Percentiles rank a stretch among this genome's conserved stretches.
Evolutionary conservation across 2,888 invertebrate species (phyloP).

Genomic region (Poecilobothrus nobilitatus): DNA sequence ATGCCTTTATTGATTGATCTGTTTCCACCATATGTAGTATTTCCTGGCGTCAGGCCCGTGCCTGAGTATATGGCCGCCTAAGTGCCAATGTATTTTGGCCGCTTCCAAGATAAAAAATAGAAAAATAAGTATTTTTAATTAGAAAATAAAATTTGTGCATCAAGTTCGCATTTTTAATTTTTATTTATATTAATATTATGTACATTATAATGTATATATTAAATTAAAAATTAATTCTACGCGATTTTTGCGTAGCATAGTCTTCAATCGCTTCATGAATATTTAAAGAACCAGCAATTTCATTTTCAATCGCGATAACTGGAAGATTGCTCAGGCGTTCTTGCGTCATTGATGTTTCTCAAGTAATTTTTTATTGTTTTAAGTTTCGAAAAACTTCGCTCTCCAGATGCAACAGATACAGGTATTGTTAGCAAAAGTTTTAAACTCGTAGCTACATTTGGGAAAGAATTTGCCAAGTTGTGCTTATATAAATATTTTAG

Average conservation of each 20-base stretch:
- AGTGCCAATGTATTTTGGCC: slow-evolving; percentile 9
- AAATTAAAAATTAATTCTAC: slow-evolving; percentile 9
- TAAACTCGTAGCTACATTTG: background rate
- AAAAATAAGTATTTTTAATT: slow-evolving; percentile 9
- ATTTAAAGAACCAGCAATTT: slow-evolving; percentile 9
- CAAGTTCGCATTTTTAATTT: background rate
- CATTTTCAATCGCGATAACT: slow-evolving; percentile 9
- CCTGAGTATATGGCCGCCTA: slow-evolving; percentile 5
- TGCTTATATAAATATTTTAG: slow-evolving; percentile 7
- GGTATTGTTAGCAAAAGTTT: slow-evolving; percentile 12
- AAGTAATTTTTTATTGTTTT: slow-evolving; percentile 13
- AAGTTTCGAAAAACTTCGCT: slow-evolving; percentile 13
- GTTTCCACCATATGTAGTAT: no score
- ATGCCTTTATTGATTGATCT: no score
- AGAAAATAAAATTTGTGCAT: slow-evolving; percentile 9
- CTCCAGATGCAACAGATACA: slow-evolving; percentile 10
- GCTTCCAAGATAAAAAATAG: slow-evolving; percentile 8
- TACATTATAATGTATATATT: slow-evolving; percentile 8
- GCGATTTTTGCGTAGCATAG: slow-evolving; percentile 7
- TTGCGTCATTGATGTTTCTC: slow-evolving; percentile 9
- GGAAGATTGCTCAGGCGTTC: slow-evolving; percentile 9
- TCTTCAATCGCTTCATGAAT: slow-evolving; percentile 8
- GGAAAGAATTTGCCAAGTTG: slow-evolving; percentile 7
- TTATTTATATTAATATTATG: slow-evolving; percentile 8
- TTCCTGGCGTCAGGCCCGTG: slow-evolving; percentile 4